Conservation (phyloP, 2,113 vertebrate species). For the Podiceps cristatus region DNA sequence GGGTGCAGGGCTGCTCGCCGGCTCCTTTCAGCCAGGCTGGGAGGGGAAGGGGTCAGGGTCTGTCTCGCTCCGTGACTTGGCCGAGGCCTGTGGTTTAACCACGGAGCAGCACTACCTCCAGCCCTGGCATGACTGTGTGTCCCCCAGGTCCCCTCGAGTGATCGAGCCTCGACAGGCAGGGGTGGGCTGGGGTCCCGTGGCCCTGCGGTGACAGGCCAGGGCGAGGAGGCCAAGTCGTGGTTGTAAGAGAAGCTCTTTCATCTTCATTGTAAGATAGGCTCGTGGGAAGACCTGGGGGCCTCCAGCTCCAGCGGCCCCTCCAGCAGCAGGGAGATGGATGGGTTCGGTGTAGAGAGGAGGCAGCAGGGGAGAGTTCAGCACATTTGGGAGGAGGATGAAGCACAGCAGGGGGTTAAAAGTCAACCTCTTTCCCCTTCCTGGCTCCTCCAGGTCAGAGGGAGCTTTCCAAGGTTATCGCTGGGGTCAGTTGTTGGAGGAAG, state of each 20-base stretch:
- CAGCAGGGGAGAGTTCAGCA: not conserved
- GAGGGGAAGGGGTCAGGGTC: not conserved
- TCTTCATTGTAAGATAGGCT: rapidly evolving
- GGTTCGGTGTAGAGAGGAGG: not conserved
- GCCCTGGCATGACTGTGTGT: rapidly evolving
- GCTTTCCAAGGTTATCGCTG: constrained; percentile 27
- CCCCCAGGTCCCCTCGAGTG: not conserved
- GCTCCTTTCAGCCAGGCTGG: not conserved
- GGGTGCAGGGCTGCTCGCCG: not conserved
- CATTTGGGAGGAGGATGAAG: not conserved
- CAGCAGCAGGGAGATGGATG: not conserved
- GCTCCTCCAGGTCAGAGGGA: not conserved
- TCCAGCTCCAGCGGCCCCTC: not conserved
- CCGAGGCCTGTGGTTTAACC: not conserved
- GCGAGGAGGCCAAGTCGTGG: not conserved
- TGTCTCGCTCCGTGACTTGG: rapidly evolving
- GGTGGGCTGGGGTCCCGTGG: not conserved
- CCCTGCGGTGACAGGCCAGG: rapidly evolving
- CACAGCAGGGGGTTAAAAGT: constrained; percentile 18
- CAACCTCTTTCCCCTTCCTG: not conserved
- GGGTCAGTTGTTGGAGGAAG: not conserved
- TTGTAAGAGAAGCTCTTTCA: not conserved
- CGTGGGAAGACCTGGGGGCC: not conserved
- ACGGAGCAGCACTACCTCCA: not conserved
- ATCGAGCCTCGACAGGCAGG: rapidly evolving